Evolutionary conservation across 1,140 invertebrate genomes (phyloP).

Genomic region (Drosophila murphyi): DNA sequence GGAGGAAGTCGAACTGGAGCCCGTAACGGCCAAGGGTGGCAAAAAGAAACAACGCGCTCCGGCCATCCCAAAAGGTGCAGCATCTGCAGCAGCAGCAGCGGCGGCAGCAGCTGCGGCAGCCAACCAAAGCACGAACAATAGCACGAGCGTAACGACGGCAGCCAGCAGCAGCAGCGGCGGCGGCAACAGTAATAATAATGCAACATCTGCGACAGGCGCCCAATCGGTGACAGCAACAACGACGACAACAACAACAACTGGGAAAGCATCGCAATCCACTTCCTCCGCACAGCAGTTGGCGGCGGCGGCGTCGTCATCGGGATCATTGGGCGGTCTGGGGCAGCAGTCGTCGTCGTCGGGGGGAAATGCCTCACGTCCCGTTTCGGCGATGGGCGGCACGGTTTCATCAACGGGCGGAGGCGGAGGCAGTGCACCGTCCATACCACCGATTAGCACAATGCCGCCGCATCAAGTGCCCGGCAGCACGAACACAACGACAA

Average conservation of each 20-base stretch:
- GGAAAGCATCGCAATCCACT: slow-evolving; percentile 33
- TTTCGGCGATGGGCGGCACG: slow-evolving; percentile 82
- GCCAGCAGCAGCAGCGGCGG: slow-evolving; percentile 73
- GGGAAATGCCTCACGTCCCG: slow-evolving; percentile 48
- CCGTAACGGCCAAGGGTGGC: slow-evolving; percentile 89
- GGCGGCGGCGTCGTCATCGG: slow-evolving; percentile 19
- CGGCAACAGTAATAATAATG: slow-evolving; percentile 11
- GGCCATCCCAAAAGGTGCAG: slow-evolving; percentile 67
- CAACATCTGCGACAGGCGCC: slow-evolving; percentile 38
- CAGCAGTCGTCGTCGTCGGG: slow-evolving; percentile 52
- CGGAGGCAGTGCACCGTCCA: slow-evolving; percentile 84
- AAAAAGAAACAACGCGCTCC: slow-evolving; percentile 88
- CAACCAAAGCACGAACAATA: not conserved
- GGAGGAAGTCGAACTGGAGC: slow-evolving; percentile 93
- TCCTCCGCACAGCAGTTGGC: slow-evolving; percentile 27
- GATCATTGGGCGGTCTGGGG: slow-evolving; percentile 29
- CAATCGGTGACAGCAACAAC: slow-evolving; percentile 78
- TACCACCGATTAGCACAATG: slow-evolving; percentile 85
- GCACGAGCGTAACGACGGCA: not conserved
- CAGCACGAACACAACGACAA: slow-evolving; percentile 85
- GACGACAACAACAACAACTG: slow-evolving; percentile 54
- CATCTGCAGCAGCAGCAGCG: slow-evolving; percentile 71
- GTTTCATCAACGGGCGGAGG: slow-evolving; percentile 78
- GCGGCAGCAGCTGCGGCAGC: not conserved
- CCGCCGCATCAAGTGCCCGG: slow-evolving; percentile 81